These are phyloP conservation scores for Echeneis naucrates DNA, from an alignment of 2,797 vertebrate genomes.

Conservation along the genomic window DNA sequence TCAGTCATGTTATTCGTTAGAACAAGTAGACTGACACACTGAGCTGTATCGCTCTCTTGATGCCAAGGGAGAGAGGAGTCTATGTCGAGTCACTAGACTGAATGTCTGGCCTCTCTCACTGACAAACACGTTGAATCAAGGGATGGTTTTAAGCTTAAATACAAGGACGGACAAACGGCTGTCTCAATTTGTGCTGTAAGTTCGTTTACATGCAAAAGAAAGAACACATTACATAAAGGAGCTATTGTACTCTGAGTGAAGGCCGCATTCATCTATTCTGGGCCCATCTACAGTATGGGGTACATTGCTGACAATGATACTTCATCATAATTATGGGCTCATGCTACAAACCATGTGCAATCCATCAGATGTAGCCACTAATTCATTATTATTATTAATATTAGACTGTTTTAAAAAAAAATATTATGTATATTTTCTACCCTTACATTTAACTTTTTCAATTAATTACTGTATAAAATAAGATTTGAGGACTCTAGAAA, in stretches of 20 bases:
- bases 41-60: slow-evolving; percentile 5
- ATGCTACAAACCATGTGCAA: not conserved
- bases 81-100: slow-evolving; percentile 22
- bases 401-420: too few relatives aligned
- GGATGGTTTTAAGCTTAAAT: slow-evolving; percentile 11
- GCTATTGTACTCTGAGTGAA: slow-evolving; percentile 17
- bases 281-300: not conserved
- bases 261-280: not conserved
- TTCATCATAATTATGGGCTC: not conserved
- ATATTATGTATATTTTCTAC: too few relatives aligned
- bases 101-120: slow-evolving; percentile 31
- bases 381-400: too few relatives aligned
- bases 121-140: slow-evolving; percentile 15
- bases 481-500: not conserved
- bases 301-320: not conserved
- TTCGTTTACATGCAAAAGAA: slow-evolving; percentile 1
- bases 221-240: not conserved
- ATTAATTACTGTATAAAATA: not conserved
- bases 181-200: slow-evolving; percentile 24
- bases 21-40: slow-evolving; percentile 30
- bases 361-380: not conserved
- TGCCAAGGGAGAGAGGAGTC: slow-evolving; percentile 1
- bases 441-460: not conserved
- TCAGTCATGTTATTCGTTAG: slow-evolving; percentile 29
- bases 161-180: slow-evolving; percentile 4